A percentile compares a stretch with the other conserved stretches of the same genome.
Conservation (phyloP, 2,113 vertebrate species). For the Acrocephalus kingi region DNA sequence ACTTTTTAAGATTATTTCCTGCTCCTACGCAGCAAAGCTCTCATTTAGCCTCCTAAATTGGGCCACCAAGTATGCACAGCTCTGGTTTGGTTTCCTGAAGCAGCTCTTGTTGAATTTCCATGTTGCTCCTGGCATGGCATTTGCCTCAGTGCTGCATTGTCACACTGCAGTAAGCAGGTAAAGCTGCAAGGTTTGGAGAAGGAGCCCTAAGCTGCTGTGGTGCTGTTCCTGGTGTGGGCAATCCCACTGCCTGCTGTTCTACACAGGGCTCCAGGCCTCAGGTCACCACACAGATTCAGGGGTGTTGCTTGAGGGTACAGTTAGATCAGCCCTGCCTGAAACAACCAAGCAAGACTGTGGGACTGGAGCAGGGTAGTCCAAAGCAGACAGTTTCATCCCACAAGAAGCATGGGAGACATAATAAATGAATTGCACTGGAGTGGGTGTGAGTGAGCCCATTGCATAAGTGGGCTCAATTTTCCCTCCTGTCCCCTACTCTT, state of each 20-base stretch:
- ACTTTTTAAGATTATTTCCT: conserved; percentile 51
- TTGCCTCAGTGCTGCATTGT: background rate
- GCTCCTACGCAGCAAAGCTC: conserved; percentile 25
- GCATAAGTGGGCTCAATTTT: background rate
- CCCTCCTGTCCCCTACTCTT: background rate
- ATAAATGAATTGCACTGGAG: background rate
- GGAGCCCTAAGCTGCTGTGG: background rate
- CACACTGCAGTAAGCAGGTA: background rate
- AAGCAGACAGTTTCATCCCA: background rate
- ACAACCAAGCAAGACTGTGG: background rate
- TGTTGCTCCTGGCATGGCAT: background rate
- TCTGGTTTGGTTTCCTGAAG: background rate
- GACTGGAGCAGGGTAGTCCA: background rate
- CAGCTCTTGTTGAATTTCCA: background rate
- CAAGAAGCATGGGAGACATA: background rate
- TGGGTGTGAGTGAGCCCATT: background rate
- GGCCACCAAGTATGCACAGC: background rate
- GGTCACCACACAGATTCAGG: accelerated
- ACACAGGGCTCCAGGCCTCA: background rate
- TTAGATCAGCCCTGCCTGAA: background rate
- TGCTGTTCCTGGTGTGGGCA: accelerated
- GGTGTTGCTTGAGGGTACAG: background rate
- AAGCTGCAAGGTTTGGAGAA: background rate
- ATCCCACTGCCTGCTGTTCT: background rate
- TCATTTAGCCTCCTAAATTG: conserved; percentile 25